Evolutionary conservation across 1,140 invertebrate genomes (phyloP).

Genomic region (Agrypnia vestita): DNA sequence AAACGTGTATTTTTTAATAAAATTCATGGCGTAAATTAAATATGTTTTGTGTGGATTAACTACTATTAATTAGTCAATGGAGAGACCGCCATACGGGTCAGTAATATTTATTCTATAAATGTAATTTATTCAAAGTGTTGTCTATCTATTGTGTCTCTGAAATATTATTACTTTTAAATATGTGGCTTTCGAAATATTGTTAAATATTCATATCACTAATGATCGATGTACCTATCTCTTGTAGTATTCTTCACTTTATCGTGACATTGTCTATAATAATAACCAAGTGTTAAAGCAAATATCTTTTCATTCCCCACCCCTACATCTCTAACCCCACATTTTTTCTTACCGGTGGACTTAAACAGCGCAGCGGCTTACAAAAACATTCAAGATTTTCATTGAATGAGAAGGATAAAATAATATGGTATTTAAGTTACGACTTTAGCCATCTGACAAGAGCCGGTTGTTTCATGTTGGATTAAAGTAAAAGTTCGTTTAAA

Average conservation of each 20-base stretch:
- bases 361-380: too few relatives aligned
- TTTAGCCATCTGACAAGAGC: too few relatives aligned
- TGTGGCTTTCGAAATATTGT: conserved; percentile 32
- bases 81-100: conserved; percentile 13
- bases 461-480: too few relatives aligned
- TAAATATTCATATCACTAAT: conserved; percentile 23
- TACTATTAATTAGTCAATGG: conserved; percentile 11
- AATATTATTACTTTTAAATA: conserved; percentile 26
- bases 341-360: too few relatives aligned
- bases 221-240: conserved; percentile 30
- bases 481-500: too few relatives aligned
- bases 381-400: too few relatives aligned
- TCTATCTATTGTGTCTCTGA: conserved; percentile 20
- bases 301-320: background rate
- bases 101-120: conserved; percentile 32
- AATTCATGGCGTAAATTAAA: background rate
- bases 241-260: conserved; percentile 42
- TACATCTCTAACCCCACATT: too few relatives aligned
- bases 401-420: too few relatives aligned
- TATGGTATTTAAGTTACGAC: too few relatives aligned
- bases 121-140: conserved; percentile 22
- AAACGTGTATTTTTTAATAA: conserved; percentile 17
- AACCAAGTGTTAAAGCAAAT: conserved; percentile 43
- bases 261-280: conserved; percentile 41
- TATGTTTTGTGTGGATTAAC: conserved; percentile 9